Conservation (phyloP, 2,113 vertebrate genomes). For the Stomatorhinus ivindoensis region DNA sequence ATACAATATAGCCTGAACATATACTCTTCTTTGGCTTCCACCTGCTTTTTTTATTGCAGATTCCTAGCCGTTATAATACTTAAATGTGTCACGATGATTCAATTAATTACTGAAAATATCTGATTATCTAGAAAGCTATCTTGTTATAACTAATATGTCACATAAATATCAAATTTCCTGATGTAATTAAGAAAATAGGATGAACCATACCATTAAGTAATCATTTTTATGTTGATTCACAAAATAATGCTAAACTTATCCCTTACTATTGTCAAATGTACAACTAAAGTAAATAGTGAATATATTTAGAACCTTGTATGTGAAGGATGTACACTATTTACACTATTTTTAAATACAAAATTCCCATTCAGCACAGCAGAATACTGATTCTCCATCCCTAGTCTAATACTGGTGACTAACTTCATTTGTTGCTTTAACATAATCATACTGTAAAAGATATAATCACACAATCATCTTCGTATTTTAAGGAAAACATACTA, state of each 20-base stretch:
- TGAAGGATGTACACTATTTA: too few relatives aligned
- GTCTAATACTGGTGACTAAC: background rate
- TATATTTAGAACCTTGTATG: background rate
- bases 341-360: background rate
- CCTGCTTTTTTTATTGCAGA: background rate
- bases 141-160: background rate
- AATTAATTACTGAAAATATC: background rate
- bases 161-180: background rate
- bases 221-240: background rate
- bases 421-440: background rate
- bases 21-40: background rate
- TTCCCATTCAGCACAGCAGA: background rate
- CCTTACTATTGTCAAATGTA: background rate
- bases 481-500: background rate
- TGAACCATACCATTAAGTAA: background rate
- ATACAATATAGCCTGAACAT: background rate
- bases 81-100: background rate
- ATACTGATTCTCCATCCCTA: background rate
- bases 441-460: background rate
- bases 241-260: background rate
- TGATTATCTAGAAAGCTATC: background rate
- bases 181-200: background rate
- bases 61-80: background rate
- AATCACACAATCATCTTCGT: background rate
- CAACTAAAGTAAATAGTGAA: background rate